Conservation (phyloP, 2,113 vertebrate genomes). For the Saguinus midas region DNA sequence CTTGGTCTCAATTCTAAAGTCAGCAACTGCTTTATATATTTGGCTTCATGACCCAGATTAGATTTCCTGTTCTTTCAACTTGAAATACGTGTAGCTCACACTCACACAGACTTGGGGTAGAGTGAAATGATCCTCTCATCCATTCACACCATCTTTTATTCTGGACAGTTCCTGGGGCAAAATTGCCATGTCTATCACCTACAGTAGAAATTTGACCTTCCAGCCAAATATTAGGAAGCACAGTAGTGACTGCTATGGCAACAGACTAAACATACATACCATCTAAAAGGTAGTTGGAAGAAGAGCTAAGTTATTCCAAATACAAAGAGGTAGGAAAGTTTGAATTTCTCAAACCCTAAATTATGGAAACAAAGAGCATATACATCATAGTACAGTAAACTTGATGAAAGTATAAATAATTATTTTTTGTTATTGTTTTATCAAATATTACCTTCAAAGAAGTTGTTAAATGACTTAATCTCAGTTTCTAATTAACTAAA, state of each 20-base stretch:
- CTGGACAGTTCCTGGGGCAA: constrained; percentile 29
- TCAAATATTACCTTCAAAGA: not conserved
- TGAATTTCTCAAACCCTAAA: not conserved
- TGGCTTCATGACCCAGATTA: constrained; percentile 3
- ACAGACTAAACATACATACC: constrained; percentile 76
- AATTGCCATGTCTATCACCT: constrained; percentile 58
- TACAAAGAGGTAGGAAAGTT: not conserved
- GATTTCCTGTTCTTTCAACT: constrained; percentile 43
- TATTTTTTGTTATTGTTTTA: constrained; percentile 31
- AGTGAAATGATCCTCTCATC: not conserved
- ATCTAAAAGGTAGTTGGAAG: constrained; percentile 13
- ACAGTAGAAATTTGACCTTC: constrained; percentile 24
- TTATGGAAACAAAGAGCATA: not conserved
- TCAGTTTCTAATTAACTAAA: constrained; percentile 16
- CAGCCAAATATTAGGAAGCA: constrained; percentile 44
- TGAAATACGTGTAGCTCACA: not conserved
- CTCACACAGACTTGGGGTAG: not conserved
- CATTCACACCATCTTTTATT: constrained; percentile 39
- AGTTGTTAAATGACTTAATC: not conserved
- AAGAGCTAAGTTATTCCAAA: constrained; percentile 43
- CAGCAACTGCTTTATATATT: not conserved
- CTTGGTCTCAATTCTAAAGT: constrained; percentile 33
- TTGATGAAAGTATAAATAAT: not conserved
- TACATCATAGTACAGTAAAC: not conserved
- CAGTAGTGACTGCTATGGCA: constrained; percentile 56